These are phyloP conservation scores for Brachyptera risi DNA, from an alignment of 2,888 invertebrate genomes.

Conservation along the genomic window DNA sequence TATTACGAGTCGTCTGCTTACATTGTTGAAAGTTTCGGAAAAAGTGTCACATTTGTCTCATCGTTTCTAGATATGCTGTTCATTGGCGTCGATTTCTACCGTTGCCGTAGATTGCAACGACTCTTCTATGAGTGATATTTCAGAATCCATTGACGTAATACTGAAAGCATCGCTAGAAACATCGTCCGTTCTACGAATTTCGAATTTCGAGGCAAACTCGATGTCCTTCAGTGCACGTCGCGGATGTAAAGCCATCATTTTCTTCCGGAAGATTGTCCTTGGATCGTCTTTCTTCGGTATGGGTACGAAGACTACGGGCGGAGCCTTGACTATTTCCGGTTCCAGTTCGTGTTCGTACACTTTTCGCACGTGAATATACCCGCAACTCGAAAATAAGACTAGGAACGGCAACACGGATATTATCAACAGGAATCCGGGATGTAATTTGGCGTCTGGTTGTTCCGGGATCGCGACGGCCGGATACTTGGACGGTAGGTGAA, in stretches of 20 bases:
- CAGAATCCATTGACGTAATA: not conserved
- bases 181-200: no score
- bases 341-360: constrained; percentile 22
- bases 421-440: not conserved
- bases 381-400: constrained; percentile 24
- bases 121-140: no score
- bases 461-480: constrained; percentile 29
- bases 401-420: constrained; percentile 29
- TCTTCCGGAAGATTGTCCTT: constrained; percentile 26
- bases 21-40: no score
- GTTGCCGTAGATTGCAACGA: no score
- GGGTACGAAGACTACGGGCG: not conserved
- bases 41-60: no score
- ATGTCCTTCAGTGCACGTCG: no score
- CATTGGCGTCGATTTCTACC: no score
- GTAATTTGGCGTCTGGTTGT: constrained; percentile 1
- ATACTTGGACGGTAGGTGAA: constrained; percentile 23
- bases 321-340: no score
- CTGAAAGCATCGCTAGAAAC: not conserved
- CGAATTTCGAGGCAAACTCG: no score
- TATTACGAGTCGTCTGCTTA: no score
- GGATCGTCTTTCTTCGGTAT: constrained; percentile 13
- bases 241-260: no score
- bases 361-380: constrained; percentile 24
- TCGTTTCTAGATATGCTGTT: no score